Conservation (phyloP, 2,888 invertebrate genomes). For the Callyntrura sp. region DNA sequence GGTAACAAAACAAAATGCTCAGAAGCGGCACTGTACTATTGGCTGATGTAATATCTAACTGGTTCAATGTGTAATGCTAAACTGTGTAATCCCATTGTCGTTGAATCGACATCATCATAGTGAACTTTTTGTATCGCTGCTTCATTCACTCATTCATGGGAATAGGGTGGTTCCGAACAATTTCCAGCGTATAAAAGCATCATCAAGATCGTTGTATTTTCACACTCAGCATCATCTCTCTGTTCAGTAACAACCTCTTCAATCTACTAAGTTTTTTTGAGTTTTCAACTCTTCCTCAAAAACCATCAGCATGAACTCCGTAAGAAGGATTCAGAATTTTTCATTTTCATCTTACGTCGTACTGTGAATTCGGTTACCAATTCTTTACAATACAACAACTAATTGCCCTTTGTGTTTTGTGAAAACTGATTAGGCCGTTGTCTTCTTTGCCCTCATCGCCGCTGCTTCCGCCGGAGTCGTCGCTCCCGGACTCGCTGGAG, state of each 20-base stretch:
- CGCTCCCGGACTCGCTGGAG: conserved; percentile 64
- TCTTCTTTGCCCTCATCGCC: conserved; percentile 72
- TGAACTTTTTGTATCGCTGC: conserved; percentile 31
- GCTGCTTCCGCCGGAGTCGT: conserved; percentile 77
- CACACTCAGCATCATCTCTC: conserved; percentile 57
- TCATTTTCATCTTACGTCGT: too few species aligned
- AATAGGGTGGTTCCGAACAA: conserved; percentile 69
- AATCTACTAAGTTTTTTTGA: conserved; percentile 51
- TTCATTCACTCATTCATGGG: conserved; percentile 65
- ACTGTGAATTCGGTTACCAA: too few species aligned
- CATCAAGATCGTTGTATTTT: conserved; percentile 17
- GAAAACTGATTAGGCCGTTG: conserved; percentile 54
- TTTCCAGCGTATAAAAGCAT: conserved; percentile 71
- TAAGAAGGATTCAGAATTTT: conserved; percentile 52
- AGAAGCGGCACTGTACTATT: not conserved
- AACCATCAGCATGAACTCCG: conserved; percentile 74
- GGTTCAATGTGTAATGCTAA: not conserved
- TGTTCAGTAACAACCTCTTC: conserved; percentile 47
- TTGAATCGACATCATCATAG: conserved; percentile 44
- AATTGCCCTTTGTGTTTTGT: conserved; percentile 34
- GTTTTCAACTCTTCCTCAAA: conserved; percentile 57
- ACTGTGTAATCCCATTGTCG: conserved; percentile 40
- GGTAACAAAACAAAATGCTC: not conserved
- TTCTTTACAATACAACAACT: too few species aligned
- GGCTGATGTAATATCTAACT: conserved; percentile 39